These are phyloP conservation scores for Lamprologus ornatipinnis DNA, from an alignment of 2,113 vertebrate species.

Conservation along the genomic window DNA sequence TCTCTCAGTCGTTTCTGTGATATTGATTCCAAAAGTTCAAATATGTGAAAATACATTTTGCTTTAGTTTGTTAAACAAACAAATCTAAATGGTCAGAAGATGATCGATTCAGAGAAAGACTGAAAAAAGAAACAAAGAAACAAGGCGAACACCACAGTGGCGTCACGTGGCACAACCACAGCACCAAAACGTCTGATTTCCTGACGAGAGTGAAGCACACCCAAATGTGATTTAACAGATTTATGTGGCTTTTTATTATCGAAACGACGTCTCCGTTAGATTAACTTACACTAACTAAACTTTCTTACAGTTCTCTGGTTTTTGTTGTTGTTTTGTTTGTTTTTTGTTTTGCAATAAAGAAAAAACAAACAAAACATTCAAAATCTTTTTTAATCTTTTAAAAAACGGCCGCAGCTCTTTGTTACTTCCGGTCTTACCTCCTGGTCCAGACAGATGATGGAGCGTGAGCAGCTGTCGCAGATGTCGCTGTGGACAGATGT, in stretches of 20 bases:
- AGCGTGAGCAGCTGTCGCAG: neutral
- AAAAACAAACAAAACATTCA: neutral
- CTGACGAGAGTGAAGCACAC: accelerated
- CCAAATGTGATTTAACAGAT: neutral
- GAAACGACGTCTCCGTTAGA: neutral
- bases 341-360: neutral
- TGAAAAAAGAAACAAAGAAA: neutral
- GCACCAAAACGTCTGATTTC: neutral
- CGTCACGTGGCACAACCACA: neutral
- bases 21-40: accelerated
- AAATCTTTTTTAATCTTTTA: too few species aligned
- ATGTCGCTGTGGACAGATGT: neutral
- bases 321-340: neutral
- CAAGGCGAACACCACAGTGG: neutral
- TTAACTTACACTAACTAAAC: neutral
- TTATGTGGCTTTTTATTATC: neutral
- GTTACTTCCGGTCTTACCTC: neutral
- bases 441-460: neutral
- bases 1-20: neutral
- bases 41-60: neutral
- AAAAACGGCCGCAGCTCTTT: neutral
- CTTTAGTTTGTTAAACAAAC: neutral
- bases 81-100: neutral
- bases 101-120: neutral
- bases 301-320: neutral